A percentile compares a stretch with the other conserved stretches of the same genome.
Evolutionary conservation across 2,888 invertebrate genomes (phyloP).

Genomic region (Osmoderma eremita): DNA sequence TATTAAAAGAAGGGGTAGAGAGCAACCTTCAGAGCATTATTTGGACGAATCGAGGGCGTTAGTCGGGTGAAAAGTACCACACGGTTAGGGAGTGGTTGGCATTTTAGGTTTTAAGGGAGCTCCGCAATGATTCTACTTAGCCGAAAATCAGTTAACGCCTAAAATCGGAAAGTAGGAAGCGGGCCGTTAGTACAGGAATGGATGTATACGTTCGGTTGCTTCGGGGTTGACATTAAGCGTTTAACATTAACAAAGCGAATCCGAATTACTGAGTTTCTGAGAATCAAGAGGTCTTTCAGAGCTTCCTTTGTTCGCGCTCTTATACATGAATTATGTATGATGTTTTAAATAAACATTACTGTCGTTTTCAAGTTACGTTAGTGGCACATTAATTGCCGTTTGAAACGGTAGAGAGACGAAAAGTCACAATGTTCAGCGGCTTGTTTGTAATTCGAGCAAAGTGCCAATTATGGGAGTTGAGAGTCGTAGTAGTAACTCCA

Average conservation of each 20-base stretch:
- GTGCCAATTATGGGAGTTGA: too few species aligned
- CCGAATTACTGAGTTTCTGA: constrained; percentile 31
- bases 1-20: background rate
- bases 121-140: too few species aligned
- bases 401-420: background rate
- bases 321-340: constrained; percentile 12
- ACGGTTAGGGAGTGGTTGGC: background rate
- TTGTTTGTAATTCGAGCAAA: too few species aligned
- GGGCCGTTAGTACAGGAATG: background rate
- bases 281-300: background rate
- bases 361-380: background rate
- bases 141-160: too few species aligned
- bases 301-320: background rate
- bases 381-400: background rate
- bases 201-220: background rate
- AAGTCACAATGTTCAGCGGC: background rate
- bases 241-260: constrained; percentile 31
- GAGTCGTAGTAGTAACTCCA: too few species aligned
- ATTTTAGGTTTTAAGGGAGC: too few species aligned
- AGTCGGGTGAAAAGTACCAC: background rate
- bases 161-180: too few species aligned
- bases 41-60: too few species aligned
- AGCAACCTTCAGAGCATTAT: background rate
- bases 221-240: constrained; percentile 23
- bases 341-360: constrained; percentile 8